These are phyloP conservation scores for Ailurus styani DNA, from an alignment of 2,113 vertebrate species.

Conservation along the genomic window DNA sequence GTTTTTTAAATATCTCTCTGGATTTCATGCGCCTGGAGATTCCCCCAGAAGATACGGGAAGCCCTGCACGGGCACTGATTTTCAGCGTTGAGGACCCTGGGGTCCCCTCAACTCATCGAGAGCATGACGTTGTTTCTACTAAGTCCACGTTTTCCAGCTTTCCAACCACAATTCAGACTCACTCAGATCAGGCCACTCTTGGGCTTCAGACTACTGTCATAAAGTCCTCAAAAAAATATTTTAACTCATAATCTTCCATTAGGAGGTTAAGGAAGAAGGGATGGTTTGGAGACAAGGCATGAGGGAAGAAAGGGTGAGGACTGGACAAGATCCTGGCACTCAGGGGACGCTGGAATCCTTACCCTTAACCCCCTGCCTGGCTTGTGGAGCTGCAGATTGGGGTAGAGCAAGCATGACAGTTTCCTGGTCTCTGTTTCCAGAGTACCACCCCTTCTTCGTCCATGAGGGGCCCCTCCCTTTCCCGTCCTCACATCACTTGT, in stretches of 20 bases:
- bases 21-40: neutral
- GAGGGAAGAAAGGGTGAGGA: neutral
- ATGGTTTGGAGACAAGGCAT: neutral
- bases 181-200: neutral
- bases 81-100: neutral
- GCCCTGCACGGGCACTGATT: neutral
- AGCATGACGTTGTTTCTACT: no score
- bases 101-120: neutral
- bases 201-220: neutral
- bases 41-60: neutral
- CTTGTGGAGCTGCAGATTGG: neutral
- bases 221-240: neutral
- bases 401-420: neutral
- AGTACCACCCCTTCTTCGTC: neutral
- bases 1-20: neutral
- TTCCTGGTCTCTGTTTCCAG: neutral
- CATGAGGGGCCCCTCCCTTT: no score
- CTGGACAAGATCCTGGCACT: neutral
- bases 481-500: no score
- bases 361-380: neutral
- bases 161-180: neutral
- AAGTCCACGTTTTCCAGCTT: neutral
- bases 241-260: neutral
- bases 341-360: neutral
- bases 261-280: neutral